Base-by-base conservation (phyloP, 2,113 vertebrate genomes). In the Oceanites oceanicus region DNA sequence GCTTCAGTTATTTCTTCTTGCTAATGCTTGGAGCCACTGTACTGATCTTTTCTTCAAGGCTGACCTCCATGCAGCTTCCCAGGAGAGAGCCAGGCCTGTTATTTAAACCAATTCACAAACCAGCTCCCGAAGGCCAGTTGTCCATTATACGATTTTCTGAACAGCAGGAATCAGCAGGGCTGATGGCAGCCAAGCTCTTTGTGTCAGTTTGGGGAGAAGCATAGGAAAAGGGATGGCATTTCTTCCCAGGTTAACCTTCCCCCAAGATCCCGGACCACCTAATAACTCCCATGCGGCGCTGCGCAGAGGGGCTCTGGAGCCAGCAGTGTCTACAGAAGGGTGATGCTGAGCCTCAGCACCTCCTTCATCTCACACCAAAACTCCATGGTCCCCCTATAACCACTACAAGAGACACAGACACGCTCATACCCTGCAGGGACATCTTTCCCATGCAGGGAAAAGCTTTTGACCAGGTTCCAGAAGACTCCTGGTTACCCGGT, bases 11-110 rank as follows among this genome's bases (percentile, higher is more conserved):
- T 94, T 90, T 95, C 52, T 87, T 91, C 59, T 91, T 79, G 55
- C 74, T 90, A 85, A 76, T 87, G 91, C 83, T 88, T 52, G 50
- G 77, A 94, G 63, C 55, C 0, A 1, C 85, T 25, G 45, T 7
- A 91, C 89, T 90, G 84, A 88, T 91, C 74, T 92, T 95, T 94
- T 94, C 91, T 95, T 90, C 89, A 93, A 92, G 91, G 78, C 84
- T 94, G 77, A 87, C 86, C 84, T 87, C 89, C 73, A 6, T 34
- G 80, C 7, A 84, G 75, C 79, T 90, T 94, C 92, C 66, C 71
- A 82, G 87, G 36, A 85, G 87, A 82, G 36, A 96, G 80, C 32
- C 66, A 91, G 81, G 63, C 67, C 84, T 92, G 81, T 45, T 95
- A 96, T 93, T 95, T 79, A 92, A 95, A 86, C 84, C 77, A 83